phyloP scores from a whole-genome alignment of 2,797 vertebrate species.

The Dendrocincla fuliginosa region DNA sequence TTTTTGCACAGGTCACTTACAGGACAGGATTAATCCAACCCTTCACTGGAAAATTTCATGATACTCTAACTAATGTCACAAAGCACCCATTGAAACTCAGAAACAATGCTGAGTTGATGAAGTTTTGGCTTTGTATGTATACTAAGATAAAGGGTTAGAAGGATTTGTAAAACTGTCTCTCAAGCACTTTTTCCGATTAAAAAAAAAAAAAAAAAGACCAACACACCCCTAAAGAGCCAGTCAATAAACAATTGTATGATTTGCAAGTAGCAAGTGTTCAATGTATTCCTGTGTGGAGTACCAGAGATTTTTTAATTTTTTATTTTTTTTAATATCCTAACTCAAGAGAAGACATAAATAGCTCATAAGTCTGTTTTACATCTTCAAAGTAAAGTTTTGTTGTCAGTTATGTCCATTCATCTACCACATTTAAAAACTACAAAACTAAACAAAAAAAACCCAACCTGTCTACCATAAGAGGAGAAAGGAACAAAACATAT shows the following conservation, averaged over 20 bases:
- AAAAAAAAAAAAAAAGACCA: neutral
- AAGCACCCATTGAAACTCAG: neutral
- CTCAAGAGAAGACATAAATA: neutral
- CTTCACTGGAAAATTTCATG: neutral
- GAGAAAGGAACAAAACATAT: neutral
- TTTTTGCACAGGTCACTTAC: neutral
- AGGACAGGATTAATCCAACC: slow-evolving; percentile 12
- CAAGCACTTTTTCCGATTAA: neutral
- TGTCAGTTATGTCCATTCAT: neutral
- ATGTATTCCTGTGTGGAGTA: neutral
- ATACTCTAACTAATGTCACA: neutral
- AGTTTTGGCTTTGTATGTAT: neutral
- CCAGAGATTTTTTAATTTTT: neutral
- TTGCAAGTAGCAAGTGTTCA: neutral
- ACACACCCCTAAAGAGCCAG: neutral
- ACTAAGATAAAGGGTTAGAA: slow-evolving; percentile 14
- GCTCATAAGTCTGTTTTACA: neutral
- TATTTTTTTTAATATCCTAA: neutral
- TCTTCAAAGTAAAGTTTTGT: neutral
- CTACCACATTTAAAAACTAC: neutral
- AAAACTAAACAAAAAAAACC: neutral
- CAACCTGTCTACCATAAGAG: neutral
- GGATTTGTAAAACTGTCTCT: neutral
- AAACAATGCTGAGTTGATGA: neutral
- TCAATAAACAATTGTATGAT: neutral